These are phyloP conservation scores for Opisthocomus hoazin DNA, from an alignment of 2,113 vertebrate species.

Conservation along the genomic window DNA sequence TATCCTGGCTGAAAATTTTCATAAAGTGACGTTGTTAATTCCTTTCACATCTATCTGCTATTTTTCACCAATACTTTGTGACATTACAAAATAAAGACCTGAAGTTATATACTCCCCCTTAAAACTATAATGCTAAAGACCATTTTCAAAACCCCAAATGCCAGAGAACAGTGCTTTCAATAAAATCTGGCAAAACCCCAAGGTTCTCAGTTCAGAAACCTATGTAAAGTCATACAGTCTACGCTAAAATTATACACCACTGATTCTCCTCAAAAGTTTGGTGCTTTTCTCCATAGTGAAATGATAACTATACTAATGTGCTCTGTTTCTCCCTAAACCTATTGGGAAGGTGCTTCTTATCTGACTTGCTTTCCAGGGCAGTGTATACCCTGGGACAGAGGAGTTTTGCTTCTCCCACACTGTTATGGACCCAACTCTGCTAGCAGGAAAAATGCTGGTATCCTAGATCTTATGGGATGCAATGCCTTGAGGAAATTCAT, in stretches of 20 bases:
- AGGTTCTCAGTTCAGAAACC: not conserved
- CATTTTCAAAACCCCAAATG: conserved; percentile 1
- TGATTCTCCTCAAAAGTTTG: not conserved
- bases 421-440: not conserved
- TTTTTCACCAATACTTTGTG: not conserved
- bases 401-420: not conserved
- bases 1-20: not conserved
- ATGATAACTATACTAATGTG: conserved; percentile 26
- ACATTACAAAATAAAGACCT: not conserved
- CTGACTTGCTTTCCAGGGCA: not conserved
- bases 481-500: conserved; percentile 42
- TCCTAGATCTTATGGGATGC: conserved; percentile 26
- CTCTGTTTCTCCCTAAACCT: conserved; percentile 43
- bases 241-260: not conserved
- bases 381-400: not conserved
- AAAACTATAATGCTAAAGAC: not conserved
- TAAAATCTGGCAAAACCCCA: not conserved
- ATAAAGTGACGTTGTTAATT: not conserved
- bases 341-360: conserved; percentile 62
- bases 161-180: not conserved
- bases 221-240: not conserved
- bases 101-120: not conserved
- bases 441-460: conserved; percentile 16
- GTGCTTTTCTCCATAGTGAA: not conserved
- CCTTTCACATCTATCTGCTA: not conserved